A percentile compares a stretch with the other conserved stretches of the same genome.
These are phyloP conservation scores for Papilio elwesi DNA, from an alignment of 2,888 invertebrate genomes.

Conservation along the genomic window DNA sequence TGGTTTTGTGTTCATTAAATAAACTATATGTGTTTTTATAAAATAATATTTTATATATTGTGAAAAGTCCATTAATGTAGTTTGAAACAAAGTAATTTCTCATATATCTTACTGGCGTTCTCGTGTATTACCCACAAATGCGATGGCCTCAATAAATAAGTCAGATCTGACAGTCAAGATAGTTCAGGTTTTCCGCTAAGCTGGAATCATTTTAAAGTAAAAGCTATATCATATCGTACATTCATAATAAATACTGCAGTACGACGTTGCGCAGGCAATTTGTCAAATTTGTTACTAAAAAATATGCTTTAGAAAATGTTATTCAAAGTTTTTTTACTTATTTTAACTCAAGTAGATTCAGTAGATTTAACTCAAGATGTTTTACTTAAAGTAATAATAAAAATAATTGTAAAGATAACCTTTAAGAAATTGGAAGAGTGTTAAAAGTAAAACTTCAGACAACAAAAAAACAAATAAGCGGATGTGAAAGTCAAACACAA, in stretches of 20 bases:
- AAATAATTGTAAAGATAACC: no score
- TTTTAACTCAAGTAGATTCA: not conserved
- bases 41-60: not conserved
- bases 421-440: no score
- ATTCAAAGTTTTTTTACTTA: not conserved
- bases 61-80: constrained; percentile 10
- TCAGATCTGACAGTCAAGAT: constrained; percentile 18
- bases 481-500: no score
- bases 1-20: no score
- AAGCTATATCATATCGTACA: not conserved
- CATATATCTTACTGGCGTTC: constrained; percentile 12
- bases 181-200: constrained; percentile 20
- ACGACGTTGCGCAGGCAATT: constrained; percentile 17
- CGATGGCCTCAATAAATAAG: constrained; percentile 23
- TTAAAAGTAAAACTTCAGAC: no score
- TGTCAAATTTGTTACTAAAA: constrained; percentile 7
- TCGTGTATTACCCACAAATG: constrained; percentile 17
- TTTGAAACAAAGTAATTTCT: constrained; percentile 9
- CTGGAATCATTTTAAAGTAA: constrained; percentile 11
- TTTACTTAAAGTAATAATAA: not conserved
- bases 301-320: constrained; percentile 8
- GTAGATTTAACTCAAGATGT: no score
- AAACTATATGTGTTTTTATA: not conserved
- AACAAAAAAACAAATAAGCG: no score
- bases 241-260: constrained; percentile 15